Base-by-base conservation (phyloP, 2,113 vertebrate genomes). In the Centropristis striata region DNA sequence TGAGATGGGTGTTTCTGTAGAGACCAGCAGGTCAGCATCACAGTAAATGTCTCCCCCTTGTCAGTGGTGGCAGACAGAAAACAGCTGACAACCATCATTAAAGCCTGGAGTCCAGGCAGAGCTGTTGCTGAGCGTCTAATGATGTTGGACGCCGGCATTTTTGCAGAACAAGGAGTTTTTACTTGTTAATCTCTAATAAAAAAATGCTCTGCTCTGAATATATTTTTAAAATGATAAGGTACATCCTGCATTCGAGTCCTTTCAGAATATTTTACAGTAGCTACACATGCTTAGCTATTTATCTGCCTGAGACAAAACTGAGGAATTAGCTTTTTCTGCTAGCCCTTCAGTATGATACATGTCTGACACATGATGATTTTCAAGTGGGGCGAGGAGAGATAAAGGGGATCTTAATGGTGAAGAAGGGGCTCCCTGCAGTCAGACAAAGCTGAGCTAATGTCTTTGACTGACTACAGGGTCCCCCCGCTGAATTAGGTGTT, bases 1-100 rank as follows among this genome's bases (percentile, higher is more conserved):
- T 25, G 54, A 70, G 82, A 72, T 36, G 72, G 21, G 21, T 72
- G 73, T 84, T 65, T 76, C 32, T 72, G 51, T 11, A 10, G 54
- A 54, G 57, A 83, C 9, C 87, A 89, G 84, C 89, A 82, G 87
- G 81, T 87, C 81, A 75, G 72, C 68, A 21, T 89, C 80, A 83
- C 71, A 78, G n/a, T 86, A 81, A 87, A 84, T n/a, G 58, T 70
- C 78, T 83, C 69, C 66, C n/a, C 49, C 61, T 78, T 85, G 86
- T 90, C 85, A 84, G 79, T 59, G 72, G 21, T 60, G 80, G 79
- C 67, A 27, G 86, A 86, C 77, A 81, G 46, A 58, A 53, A 71
- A 15, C 88, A 90, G 86, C 88, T 88, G 90, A 88, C 65, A 71
- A 42, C 53, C 81, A 65, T 87, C 86, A 75, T 65, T 69, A 47